Conservation (phyloP, 2,888 invertebrate species). For the Drymonia ruficornis region DNA sequence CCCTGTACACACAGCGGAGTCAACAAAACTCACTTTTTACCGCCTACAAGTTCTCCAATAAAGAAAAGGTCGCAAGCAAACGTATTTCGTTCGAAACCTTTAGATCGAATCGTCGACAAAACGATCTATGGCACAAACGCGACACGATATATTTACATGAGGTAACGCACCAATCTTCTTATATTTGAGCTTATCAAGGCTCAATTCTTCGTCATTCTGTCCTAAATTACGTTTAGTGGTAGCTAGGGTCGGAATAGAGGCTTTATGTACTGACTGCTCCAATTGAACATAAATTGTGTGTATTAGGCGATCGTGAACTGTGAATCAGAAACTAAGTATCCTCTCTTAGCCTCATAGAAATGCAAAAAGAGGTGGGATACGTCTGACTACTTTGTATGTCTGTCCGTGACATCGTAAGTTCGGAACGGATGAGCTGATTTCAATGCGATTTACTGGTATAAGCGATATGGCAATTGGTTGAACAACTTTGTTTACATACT, state of each 20-base stretch:
- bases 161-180: slow-evolving; percentile 57
- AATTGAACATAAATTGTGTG: neutral
- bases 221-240: slow-evolving; percentile 55
- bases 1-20: slow-evolving; percentile 13
- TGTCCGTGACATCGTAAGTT: too few relatives aligned
- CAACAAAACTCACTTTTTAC: slow-evolving; percentile 43
- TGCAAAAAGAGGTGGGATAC: too few relatives aligned
- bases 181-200: slow-evolving; percentile 65
- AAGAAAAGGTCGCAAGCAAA: slow-evolving; percentile 63
- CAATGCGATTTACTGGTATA: too few relatives aligned
- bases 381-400: too few relatives aligned
- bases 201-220: slow-evolving; percentile 58
- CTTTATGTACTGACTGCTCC: neutral
- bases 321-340: too few relatives aligned
- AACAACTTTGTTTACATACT: too few relatives aligned
- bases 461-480: too few relatives aligned
- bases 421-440: too few relatives aligned
- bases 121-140: slow-evolving; percentile 13
- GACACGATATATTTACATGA: slow-evolving; percentile 57
- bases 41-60: slow-evolving; percentile 54
- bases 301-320: neutral
- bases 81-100: slow-evolving; percentile 56
- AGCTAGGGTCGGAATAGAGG: slow-evolving; percentile 31
- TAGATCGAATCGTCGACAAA: slow-evolving; percentile 62
- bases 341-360: too few relatives aligned